Base-by-base conservation (phyloP, 30 jellyfish, hydroid and myxozoan genomes). In the Aurelia sp. region DNA sequence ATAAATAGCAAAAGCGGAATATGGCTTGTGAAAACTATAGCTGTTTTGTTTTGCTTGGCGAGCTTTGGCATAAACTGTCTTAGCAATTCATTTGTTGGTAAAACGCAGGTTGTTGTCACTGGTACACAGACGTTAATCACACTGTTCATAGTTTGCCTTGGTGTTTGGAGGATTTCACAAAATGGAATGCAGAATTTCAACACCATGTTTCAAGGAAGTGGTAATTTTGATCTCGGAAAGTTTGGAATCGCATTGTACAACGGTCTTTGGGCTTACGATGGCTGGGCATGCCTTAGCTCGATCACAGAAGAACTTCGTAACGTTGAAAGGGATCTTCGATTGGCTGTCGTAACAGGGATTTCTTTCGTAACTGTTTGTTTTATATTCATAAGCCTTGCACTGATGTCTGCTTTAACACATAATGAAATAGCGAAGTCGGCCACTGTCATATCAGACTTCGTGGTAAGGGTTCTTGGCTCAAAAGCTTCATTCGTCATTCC, bases 191-290 rank as follows among this genome's bases (percentile, higher is more conserved):
- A 27, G 31, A 62, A 62, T 62, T 62, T 62, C 37, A 27, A 9
- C 37, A 62, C 72, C 0, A 27, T 62, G 31, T 62, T 62, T 12
- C 31, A 62, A 19, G 37, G 37, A 0, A 21, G 37, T 27, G 37
- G n/a, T 6, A 21, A 21, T 13, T 62, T 62, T 19, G 13, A 62
- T 62, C 37, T 62, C 16, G 72, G 72, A 19, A 62, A n/a, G 33
- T 66, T 66, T 66, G 77, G 77, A 12, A 66, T 72, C 41, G 82
- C 82, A 33, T 44, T 72, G 31, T 72, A 19, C 37, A 27, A 27
- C 12, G 72, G 37, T 13, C 37, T 62, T 11, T 62, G 72, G 72
- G 31, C 72, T 0, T 44, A 72, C 22, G 40, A 44, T 33, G 82
- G 82, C 30, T 72, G 82, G 82, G 82, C 59, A 19, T 19, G 30